A percentile compares a stretch with the other conserved stretches of the same genome.
phyloP scores from a whole-genome alignment of 2,888 invertebrate genomes.

The Actias luna region DNA sequence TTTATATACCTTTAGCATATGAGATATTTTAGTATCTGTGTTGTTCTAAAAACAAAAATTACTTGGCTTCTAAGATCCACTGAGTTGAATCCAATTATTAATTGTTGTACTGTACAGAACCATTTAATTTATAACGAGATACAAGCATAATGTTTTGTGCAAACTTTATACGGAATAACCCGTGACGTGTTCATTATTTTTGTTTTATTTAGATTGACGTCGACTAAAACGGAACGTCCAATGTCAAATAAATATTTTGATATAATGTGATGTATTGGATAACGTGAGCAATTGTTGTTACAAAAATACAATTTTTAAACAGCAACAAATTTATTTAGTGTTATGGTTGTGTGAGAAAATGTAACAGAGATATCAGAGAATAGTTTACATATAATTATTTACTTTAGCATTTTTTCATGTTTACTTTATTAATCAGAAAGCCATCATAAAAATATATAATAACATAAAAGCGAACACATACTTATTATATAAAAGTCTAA shows the following conservation, averaged over 20 bases:
- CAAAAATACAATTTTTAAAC: too few species aligned
- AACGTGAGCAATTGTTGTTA: too few species aligned
- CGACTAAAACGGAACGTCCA: constrained; percentile 42
- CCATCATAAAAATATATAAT: too few species aligned
- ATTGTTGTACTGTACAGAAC: not conserved
- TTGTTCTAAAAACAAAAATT: not conserved
- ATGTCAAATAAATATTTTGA: constrained; percentile 30
- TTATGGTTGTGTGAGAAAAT: too few species aligned
- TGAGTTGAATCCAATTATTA: not conserved
- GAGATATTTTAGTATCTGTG: not conserved
- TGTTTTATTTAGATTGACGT: constrained; percentile 54
- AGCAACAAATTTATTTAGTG: too few species aligned
- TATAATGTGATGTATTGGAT: too few species aligned
- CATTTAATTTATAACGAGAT: constrained; percentile 2
- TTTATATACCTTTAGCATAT: not conserved
- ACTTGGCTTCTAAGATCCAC: not conserved
- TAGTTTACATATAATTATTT: too few species aligned
- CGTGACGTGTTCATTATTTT: constrained; percentile 43
- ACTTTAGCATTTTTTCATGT: too few species aligned
- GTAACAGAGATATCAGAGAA: too few species aligned
- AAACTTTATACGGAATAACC: constrained; percentile 7
- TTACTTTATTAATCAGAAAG: too few species aligned
- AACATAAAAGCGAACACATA: too few species aligned
- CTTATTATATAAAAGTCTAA: too few species aligned
- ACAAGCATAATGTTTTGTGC: constrained; percentile 12